phyloP scores from a whole-genome alignment of 2,797 vertebrate species.

The Prionace glauca region DNA sequence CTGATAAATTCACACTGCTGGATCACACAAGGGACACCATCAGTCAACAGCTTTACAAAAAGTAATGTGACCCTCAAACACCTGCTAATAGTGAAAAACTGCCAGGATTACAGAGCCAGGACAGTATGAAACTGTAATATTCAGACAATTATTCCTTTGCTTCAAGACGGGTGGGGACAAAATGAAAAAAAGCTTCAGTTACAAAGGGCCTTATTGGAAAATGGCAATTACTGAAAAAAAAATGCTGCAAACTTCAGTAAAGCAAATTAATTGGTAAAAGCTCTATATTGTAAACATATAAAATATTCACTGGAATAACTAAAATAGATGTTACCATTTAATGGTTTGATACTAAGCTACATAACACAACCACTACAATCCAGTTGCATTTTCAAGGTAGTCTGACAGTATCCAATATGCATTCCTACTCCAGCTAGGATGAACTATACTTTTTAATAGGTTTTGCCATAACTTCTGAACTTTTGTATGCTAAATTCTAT shows the following conservation, averaged over 20 bases:
- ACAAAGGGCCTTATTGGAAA: neutral
- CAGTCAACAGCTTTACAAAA: neutral
- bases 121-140: neutral
- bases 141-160: neutral
- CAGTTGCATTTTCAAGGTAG: neutral
- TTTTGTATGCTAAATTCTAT: neutral
- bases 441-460: neutral
- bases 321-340: neutral
- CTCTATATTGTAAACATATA: neutral
- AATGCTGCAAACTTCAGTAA: neutral
- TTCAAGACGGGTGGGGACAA: neutral
- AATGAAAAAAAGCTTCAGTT: neutral
- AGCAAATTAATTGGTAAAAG: neutral
- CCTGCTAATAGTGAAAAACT: neutral
- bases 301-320: neutral
- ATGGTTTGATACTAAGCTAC: neutral
- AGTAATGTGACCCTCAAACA: neutral
- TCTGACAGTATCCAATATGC: neutral
- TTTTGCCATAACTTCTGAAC: neutral
- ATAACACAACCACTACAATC: neutral
- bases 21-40: neutral
- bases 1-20: neutral
- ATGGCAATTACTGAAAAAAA: neutral
- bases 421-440: neutral
- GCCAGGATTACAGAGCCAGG: neutral